Conservation (phyloP, 2,797 vertebrate genomes). For the Acipenser oxyrinchus region DNA sequence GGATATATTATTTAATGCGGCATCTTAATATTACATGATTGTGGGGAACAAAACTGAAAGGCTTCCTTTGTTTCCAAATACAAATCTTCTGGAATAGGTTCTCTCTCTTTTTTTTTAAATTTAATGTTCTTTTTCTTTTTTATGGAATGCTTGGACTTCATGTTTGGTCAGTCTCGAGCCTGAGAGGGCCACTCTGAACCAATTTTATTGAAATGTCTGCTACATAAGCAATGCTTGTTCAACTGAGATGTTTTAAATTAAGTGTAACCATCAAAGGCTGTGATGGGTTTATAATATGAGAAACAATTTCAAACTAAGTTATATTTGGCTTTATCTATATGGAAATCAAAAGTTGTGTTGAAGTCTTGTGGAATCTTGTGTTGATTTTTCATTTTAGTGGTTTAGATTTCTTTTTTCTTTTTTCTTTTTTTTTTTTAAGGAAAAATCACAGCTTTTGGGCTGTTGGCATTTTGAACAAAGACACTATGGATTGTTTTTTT, state of each 20-base stretch:
- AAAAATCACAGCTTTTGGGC: slow-evolving; percentile 49
- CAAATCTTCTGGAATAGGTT: slow-evolving; percentile 62
- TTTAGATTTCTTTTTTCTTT: slow-evolving; percentile 34
- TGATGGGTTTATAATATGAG: slow-evolving; percentile 56
- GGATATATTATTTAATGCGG: slow-evolving; percentile 67
- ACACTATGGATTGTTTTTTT: slow-evolving; percentile 72
- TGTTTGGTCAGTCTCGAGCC: slow-evolving; percentile 41
- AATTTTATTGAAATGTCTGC: slow-evolving; percentile 46
- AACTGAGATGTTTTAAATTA: slow-evolving; percentile 47
- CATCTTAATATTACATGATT: slow-evolving; percentile 78
- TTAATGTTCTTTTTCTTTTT: slow-evolving; percentile 29
- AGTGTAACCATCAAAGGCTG: slow-evolving; percentile 50
- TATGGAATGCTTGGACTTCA: slow-evolving; percentile 49
- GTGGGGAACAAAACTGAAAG: slow-evolving; percentile 71
- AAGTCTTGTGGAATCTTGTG: slow-evolving; percentile 67
- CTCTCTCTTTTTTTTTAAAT: slow-evolving; percentile 42
- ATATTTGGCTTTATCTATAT: slow-evolving; percentile 69
- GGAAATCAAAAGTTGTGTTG: slow-evolving; percentile 59
- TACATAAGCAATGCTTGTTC: slow-evolving; percentile 50
- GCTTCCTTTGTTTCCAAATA: slow-evolving; percentile 62
- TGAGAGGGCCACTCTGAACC: slow-evolving; percentile 53
- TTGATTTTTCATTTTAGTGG: slow-evolving; percentile 54
- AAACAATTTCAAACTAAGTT: slow-evolving; percentile 63
- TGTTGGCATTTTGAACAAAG: slow-evolving; percentile 71
- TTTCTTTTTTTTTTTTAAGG: slow-evolving; percentile 40